Percentiles rank a stretch among this genome's conserved stretches.
These are phyloP conservation scores for Haliclystus octoradiatus DNA, from an alignment of 30 jellyfish, hydroid and myxozoan species.

Conservation along the genomic window DNA sequence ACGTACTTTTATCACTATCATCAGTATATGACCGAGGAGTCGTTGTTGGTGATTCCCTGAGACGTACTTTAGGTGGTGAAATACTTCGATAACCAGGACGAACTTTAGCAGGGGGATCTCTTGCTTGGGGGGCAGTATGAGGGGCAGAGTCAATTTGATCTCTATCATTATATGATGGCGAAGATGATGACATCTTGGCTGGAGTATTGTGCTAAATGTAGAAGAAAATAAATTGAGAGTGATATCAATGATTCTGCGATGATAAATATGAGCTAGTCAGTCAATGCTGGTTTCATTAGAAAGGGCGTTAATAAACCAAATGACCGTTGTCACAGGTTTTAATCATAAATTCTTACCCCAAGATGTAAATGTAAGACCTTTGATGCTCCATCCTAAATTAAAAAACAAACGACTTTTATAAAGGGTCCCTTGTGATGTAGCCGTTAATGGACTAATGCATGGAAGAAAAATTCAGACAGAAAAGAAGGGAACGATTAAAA, in stretches of 20 bases:
- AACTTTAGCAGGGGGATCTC: slow-evolving; percentile 7
- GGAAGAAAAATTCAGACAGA: not conserved
- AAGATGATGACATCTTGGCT: not conserved
- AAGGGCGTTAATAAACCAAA: too few species aligned
- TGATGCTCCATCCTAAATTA: slow-evolving; percentile 56
- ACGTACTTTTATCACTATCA: slow-evolving; percentile 53
- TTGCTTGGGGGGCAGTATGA: not conserved
- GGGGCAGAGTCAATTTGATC: slow-evolving; percentile 6
- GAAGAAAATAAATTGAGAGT: too few species aligned
- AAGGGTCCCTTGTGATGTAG: not conserved
- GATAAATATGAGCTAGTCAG: too few species aligned
- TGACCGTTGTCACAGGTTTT: too few species aligned
- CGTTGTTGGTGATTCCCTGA: slow-evolving; percentile 14
- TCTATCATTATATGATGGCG: slow-evolving; percentile 31
- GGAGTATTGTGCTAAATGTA: too few species aligned
- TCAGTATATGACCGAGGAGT: slow-evolving; percentile 35
- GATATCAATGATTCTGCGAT: too few species aligned
- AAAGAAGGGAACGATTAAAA: too few species aligned
- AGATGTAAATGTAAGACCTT: slow-evolving; percentile 46
- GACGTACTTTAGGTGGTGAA: slow-evolving; percentile 37
- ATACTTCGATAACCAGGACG: slow-evolving; percentile 58
- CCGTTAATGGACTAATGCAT: not conserved
- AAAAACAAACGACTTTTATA: not conserved
- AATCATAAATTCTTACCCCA: slow-evolving; percentile 32
- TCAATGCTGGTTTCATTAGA: too few species aligned